Percentiles rank a stretch among this genome's conserved stretches.
Evolutionary conservation across 2,888 invertebrate genomes (phyloP).

Genomic region (Opisthograptis luteolata): DNA sequence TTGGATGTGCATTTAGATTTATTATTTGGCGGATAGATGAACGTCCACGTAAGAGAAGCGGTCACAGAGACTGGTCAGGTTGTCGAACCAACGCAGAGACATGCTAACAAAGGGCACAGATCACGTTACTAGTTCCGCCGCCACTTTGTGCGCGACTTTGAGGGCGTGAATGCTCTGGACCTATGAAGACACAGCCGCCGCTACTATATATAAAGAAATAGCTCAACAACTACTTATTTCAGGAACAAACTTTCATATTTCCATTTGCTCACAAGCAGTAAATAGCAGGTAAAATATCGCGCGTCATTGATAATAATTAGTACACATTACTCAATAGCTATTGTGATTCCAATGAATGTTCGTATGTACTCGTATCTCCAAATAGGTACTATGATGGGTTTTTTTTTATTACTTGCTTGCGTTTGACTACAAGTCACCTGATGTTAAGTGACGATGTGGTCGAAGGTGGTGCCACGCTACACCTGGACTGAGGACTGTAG

Average conservation of each 20-base stretch:
- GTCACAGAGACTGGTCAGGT: slow-evolving; percentile 76
- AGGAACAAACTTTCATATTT: not conserved
- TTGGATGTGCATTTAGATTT: slow-evolving; percentile 58
- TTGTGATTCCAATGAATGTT: not conserved
- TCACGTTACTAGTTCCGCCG: slow-evolving; percentile 61
- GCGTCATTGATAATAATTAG: too few relatives aligned
- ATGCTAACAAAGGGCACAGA: slow-evolving; percentile 61
- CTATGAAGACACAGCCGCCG: slow-evolving; percentile 21
- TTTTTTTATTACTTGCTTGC: not conserved
- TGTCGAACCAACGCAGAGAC: slow-evolving; percentile 65
- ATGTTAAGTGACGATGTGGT: too few relatives aligned
- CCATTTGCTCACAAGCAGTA: not conserved
- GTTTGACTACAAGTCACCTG: too few relatives aligned
- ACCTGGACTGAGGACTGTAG: too few relatives aligned
- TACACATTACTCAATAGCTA: too few relatives aligned
- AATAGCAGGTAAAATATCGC: too few relatives aligned
- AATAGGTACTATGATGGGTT: not conserved
- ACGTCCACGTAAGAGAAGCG: slow-evolving; percentile 72
- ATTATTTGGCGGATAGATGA: slow-evolving; percentile 45
- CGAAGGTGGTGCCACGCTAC: too few relatives aligned
- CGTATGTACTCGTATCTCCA: not conserved
- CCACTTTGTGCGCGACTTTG: slow-evolving; percentile 67
- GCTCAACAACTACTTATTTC: not conserved
- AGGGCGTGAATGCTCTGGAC: slow-evolving; percentile 60
- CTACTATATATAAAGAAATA: slow-evolving; percentile 2